Evolutionary conservation across 2,113 vertebrate genomes (phyloP).

Genomic region (Lasiurus borealis): DNA sequence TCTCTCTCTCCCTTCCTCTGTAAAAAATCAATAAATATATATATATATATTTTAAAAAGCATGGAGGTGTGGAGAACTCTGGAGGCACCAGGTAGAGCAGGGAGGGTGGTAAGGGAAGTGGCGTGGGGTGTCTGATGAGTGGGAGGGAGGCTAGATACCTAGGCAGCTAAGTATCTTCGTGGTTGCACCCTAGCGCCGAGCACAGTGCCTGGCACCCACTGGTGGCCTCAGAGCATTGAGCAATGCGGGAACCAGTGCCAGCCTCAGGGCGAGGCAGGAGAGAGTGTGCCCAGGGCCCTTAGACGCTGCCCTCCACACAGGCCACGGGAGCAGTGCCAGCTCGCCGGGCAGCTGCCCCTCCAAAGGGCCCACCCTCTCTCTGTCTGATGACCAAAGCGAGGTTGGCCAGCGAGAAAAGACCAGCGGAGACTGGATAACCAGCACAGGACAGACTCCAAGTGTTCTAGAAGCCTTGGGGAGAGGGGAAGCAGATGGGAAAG

Average conservation of each 20-base stretch:
- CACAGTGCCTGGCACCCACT: neutral
- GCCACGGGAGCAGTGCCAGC: neutral
- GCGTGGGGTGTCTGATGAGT: too few relatives aligned
- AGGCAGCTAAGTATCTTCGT: neutral
- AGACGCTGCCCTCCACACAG: neutral
- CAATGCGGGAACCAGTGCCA: neutral
- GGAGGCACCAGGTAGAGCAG: too few relatives aligned
- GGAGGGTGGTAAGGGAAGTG: rapidly evolving
- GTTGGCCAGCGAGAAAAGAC: neutral
- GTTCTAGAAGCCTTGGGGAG: neutral
- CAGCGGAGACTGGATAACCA: neutral
- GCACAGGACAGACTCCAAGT: neutral
- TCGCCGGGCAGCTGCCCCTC: neutral
- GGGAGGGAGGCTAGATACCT: neutral
- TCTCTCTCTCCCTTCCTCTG: too few relatives aligned
- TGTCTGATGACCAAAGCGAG: neutral
- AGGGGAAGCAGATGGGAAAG: neutral
- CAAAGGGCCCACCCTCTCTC: neutral
- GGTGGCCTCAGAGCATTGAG: neutral
- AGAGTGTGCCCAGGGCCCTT: neutral
- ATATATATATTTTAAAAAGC: too few relatives aligned
- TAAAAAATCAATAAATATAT: too few relatives aligned
- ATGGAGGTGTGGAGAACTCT: neutral
- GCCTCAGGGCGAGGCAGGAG: neutral
- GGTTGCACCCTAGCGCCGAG: neutral